phyloP scores from a whole-genome alignment of 2,888 invertebrate species.

The Pandemis heparana region DNA sequence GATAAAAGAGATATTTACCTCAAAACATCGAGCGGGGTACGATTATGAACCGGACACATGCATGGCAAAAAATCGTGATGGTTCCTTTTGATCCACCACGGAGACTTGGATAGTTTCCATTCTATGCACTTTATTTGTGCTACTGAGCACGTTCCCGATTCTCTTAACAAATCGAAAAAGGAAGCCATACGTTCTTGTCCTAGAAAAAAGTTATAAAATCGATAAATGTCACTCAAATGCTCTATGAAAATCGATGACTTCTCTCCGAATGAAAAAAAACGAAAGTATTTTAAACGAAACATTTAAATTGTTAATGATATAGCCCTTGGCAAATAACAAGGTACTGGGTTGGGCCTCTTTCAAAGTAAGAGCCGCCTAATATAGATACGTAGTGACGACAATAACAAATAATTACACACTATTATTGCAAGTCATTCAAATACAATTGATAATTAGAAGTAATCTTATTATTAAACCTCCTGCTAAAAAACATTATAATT shows the following conservation, averaged over 20 bases:
- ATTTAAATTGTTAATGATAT: too few relatives aligned
- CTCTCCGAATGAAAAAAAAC: too few relatives aligned
- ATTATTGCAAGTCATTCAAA: neutral
- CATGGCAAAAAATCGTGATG: conserved; percentile 70
- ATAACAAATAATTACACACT: neutral
- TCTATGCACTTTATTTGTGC: conserved; percentile 74
- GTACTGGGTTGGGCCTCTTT: neutral
- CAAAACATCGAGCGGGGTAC: conserved; percentile 72
- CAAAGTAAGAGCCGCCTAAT: conserved; percentile 3
- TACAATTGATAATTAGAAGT: conserved; percentile 1
- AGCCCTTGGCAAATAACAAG: neutral
- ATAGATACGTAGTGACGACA: neutral
- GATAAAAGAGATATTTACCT: conserved; percentile 53
- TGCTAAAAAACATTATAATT: neutral
- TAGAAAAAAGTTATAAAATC: conserved; percentile 47
- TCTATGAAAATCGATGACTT: too few relatives aligned
- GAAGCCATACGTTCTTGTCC: conserved; percentile 81
- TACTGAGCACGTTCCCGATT: conserved; percentile 64
- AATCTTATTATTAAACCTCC: neutral
- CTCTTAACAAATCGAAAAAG: conserved; percentile 72
- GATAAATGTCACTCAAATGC: too few relatives aligned
- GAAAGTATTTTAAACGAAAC: too few relatives aligned
- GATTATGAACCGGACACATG: conserved; percentile 65
- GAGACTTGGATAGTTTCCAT: conserved; percentile 76
- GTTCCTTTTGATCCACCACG: conserved; percentile 73